Percentiles rank a stretch among this genome's conserved stretches.
Conservation (phyloP, 2,797 vertebrate species). For the Cynodonichthys magdalenae region DNA sequence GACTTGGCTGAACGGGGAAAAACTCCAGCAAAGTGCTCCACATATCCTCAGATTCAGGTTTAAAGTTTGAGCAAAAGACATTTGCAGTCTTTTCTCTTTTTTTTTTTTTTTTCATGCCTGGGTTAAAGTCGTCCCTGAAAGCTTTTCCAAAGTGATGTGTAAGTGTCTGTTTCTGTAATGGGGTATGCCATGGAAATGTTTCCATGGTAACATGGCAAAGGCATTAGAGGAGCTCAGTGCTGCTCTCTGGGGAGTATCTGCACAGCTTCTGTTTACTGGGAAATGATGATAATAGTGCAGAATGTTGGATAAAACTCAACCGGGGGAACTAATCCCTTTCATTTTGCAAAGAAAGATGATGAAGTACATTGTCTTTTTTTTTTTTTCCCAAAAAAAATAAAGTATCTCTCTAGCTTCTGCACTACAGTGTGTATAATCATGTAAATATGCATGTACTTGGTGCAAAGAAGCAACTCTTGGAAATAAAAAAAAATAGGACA, state of each 20-base stretch:
- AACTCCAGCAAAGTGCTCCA: conserved; percentile 6
- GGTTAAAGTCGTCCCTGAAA: conserved; percentile 63
- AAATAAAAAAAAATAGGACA: conserved; percentile 12
- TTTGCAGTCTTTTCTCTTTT: conserved; percentile 35
- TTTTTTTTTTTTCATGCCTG: conserved; percentile 24
- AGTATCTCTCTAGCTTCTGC: conserved; percentile 4
- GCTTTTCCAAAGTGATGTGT: conserved; percentile 74
- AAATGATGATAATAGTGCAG: conserved; percentile 75
- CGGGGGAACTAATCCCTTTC: conserved; percentile 57
- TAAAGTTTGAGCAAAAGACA: conserved; percentile 45
- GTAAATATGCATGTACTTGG: conserved; percentile 24
- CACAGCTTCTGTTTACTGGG: conserved; percentile 77
- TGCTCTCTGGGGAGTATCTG: conserved; percentile 77
- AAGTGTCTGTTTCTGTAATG: conserved; percentile 80
- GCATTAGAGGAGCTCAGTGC: conserved; percentile 74
- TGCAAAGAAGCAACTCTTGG: conserved; percentile 30
- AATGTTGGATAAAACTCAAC: conserved; percentile 75
- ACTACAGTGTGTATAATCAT: conserved; percentile 18
- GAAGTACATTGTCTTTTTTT: conserved; percentile 32
- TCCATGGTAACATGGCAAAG: conserved; percentile 81
- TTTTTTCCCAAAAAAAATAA: conserved; percentile 4
- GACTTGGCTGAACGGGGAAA: neutral
- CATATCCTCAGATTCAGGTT: conserved; percentile 17
- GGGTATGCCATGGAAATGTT: conserved; percentile 79
- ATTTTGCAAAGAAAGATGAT: conserved; percentile 49